Base-by-base conservation (phyloP, 2,888 invertebrate species). In the Drosophila leonis region DNA sequence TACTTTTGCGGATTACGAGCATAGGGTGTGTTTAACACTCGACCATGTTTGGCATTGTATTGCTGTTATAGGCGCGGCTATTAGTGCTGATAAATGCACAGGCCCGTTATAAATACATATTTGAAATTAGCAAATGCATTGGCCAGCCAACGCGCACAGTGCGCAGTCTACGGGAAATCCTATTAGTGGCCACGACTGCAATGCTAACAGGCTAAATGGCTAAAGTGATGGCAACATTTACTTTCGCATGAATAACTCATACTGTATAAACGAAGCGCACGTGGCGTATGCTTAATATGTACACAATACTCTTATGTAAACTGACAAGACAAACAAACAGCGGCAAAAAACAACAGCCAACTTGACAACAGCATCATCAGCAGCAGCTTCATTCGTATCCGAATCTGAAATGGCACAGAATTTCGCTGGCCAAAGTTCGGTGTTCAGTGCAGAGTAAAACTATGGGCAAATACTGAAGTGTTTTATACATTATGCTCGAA, bases 1-100 rank as follows among this genome's bases (percentile, higher is more conserved):
- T 41, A 61, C 46, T 66, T 60, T 29, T 65, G 70, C 48, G 68
- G 75, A 69, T 71, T 61, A 66, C 72, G 51, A 54, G 42, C 18
- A n/a, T 15, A 18, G 27, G 48, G 9, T 61, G 60, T 41, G 24
- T 20, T 63, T 29, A 33, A 27, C 49, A 13, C 46, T 24, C 31
- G 42, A 15, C 57, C 27, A 57, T 55, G 60, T 57, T 57, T 35
- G 20, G 55, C 71, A 64, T 46, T 51, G 44, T 63, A 39, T 39
- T 54, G 54, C n/a, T 72, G 68, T 56, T 64, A 37, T 66, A 24
- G 33, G 55, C 15, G 52, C n/a, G 54, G 57, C 78, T 75, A 78
- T 88, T 82, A 82, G 78, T 48, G 54, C 70, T 77, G 71, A 88
- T 84, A 85, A 84, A 80, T 82, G 74, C 68, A 69, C 74, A 54